Conservation (phyloP, 2,113 vertebrate species). For the cattle (Bos taurus) region ARS-UCD2.0 NC_037338.1:61949001-61949500, state of each 20-base stretch:
- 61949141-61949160: not conserved
- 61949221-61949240: not conserved
- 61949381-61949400: not conserved
- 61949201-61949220: not conserved
- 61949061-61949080: not conserved
- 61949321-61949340: not conserved
- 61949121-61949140: not conserved
- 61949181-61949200: not conserved
- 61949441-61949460: not conserved
- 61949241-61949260: not conserved
- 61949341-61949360: not conserved
- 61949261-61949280: not conserved
- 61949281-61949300: not conserved
- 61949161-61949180: not conserved
- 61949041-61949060: not conserved
- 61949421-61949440: not conserved
- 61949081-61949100: not conserved
- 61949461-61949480: slow-evolving; percentile 6
- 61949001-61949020: not conserved
- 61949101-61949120: not conserved
- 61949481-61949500: not conserved
- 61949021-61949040: not conserved
- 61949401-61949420: not conserved
- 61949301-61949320: not conserved
- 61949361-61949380: not conserved